phyloP scores from a whole-genome alignment of 2,797 vertebrate genomes.

The Poecilia wingei region DNA sequence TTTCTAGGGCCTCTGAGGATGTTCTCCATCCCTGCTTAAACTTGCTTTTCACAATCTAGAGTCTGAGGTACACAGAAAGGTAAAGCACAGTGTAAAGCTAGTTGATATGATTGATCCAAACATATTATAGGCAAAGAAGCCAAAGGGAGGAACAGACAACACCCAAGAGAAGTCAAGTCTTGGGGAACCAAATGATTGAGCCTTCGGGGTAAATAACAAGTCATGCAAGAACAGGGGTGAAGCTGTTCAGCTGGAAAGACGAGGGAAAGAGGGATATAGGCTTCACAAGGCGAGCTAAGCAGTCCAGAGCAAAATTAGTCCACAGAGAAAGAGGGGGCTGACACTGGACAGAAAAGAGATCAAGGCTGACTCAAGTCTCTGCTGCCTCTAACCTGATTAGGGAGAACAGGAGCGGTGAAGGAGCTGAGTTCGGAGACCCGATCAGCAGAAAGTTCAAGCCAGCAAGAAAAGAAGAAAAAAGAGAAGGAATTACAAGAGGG shows the following conservation, averaged over 20 bases:
- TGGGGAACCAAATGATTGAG: conserved; percentile 54
- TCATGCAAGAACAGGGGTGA: conserved; percentile 52
- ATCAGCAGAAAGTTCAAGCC: conserved; percentile 47
- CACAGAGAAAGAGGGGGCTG: conserved; percentile 56
- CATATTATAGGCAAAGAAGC: conserved; percentile 24
- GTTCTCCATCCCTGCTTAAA: conserved; percentile 72
- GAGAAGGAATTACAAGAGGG: conserved; percentile 67
- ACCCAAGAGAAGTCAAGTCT: conserved; percentile 39
- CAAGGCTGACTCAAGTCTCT: conserved; percentile 70
- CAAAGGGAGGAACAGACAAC: conserved; percentile 37
- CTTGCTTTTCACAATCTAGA: conserved; percentile 49
- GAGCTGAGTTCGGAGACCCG: conserved; percentile 50
- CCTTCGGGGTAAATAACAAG: conserved; percentile 64
- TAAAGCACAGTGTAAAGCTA: conserved; percentile 39
- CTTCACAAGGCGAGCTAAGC: conserved; percentile 51
- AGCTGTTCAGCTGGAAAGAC: conserved; percentile 35
- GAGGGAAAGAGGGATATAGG: conserved; percentile 15
- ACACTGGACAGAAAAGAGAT: conserved; percentile 72
- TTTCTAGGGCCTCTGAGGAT: conserved; percentile 58
- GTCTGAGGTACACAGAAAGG: conserved; percentile 54
- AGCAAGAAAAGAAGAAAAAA: conserved; percentile 35
- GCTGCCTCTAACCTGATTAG: conserved; percentile 81
- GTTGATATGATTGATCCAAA: conserved; percentile 47
- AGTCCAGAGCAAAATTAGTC: conserved; percentile 63
- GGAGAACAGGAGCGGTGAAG: conserved; percentile 52